Percentiles rank a stretch among this genome's conserved stretches.
These are phyloP conservation scores for Dascyllus trimaculatus DNA, from an alignment of 2,113 vertebrate species.

Conservation along the genomic window DNA sequence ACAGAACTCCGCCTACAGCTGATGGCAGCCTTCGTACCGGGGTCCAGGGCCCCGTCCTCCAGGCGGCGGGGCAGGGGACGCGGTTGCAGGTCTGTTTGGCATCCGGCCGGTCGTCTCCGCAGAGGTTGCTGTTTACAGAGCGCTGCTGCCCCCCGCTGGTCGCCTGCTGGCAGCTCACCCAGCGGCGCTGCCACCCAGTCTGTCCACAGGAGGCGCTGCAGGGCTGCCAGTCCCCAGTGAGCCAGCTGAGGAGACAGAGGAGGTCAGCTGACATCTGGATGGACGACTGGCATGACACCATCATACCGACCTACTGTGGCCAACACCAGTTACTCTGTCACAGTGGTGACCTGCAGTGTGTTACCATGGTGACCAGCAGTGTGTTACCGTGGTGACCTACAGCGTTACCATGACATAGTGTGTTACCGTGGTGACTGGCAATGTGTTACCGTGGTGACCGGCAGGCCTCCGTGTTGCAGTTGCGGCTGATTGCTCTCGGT, in stretches of 20 bases:
- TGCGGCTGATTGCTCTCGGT: conserved; percentile 91
- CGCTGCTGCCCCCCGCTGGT: conserved; percentile 87
- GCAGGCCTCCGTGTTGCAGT: conserved; percentile 92
- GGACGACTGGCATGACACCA: no score
- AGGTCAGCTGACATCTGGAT: no score
- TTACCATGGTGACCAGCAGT: conserved; percentile 84
- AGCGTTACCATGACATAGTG: conserved; percentile 83
- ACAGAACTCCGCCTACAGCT: no score
- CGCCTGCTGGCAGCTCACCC: conserved; percentile 90
- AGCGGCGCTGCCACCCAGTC: conserved; percentile 88
- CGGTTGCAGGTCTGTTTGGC: conserved; percentile 90
- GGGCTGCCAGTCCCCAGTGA: conserved; percentile 91
- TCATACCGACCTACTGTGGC: no score
- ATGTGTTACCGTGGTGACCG: conserved; percentile 88
- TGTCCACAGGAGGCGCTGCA: conserved; percentile 94
- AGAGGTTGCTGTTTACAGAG: conserved; percentile 92
- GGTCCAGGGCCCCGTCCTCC: conserved; percentile 93
- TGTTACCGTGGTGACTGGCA: conserved; percentile 87
- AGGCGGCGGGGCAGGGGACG: conserved; percentile 89
- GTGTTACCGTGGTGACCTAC: conserved; percentile 88
- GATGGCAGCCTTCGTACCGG: conserved; percentile 78
- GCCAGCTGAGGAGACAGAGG: conserved; percentile 86
- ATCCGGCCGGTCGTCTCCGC: conserved; percentile 88
- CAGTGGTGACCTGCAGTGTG: conserved; percentile 86
- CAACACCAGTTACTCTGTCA: conserved; percentile 64